A percentile compares a stretch with the other conserved stretches of the same genome.
phyloP scores from a whole-genome alignment of 1,140 invertebrate species.

The Drosophila asahinai region DNA sequence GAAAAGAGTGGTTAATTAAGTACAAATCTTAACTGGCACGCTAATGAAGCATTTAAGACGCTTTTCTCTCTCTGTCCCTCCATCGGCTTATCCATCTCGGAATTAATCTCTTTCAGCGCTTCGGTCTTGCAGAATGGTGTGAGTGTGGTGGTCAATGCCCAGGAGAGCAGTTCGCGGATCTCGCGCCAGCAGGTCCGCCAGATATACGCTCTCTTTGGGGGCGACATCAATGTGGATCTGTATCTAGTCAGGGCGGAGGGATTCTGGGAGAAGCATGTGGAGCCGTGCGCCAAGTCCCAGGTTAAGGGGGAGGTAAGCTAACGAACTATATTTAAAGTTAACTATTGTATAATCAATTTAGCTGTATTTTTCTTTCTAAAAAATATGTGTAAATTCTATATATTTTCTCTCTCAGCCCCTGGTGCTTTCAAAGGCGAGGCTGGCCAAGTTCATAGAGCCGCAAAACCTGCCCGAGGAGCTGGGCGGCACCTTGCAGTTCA shows the following conservation, averaged over 20 bases:
- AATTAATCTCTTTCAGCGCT: conserved; percentile 53
- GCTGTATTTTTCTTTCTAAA: no score
- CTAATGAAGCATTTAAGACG: conserved; percentile 49
- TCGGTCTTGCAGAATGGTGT: conserved; percentile 86
- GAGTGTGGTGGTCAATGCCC: conserved; percentile 88
- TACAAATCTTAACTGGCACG: conserved; percentile 23
- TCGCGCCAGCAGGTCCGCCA: conserved; percentile 88
- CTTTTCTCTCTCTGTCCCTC: conserved; percentile 4
- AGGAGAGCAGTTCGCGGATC: conserved; percentile 88
- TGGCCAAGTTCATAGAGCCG: conserved; percentile 90
- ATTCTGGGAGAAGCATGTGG: conserved; percentile 91
- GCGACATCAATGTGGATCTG: conserved; percentile 86
- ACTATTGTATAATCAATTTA: no score
- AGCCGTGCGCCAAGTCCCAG: conserved; percentile 89
- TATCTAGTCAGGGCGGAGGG: conserved; percentile 89
- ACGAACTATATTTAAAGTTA: no score
- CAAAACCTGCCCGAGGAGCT: conserved; percentile 92
- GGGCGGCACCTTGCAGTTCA: conserved; percentile 91
- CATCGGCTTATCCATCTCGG: neutral
- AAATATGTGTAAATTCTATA: no score
- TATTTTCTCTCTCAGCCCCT: conserved; percentile 85
- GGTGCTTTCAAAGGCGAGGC: conserved; percentile 88
- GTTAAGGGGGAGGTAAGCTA: conserved; percentile 88
- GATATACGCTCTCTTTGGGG: conserved; percentile 86
- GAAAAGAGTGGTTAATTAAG: conserved; percentile 42